Percentiles rank a stretch among this genome's conserved stretches.
These are phyloP conservation scores for Troilus luridus DNA, from an alignment of 2,888 invertebrate genomes.

Conservation along the genomic window DNA sequence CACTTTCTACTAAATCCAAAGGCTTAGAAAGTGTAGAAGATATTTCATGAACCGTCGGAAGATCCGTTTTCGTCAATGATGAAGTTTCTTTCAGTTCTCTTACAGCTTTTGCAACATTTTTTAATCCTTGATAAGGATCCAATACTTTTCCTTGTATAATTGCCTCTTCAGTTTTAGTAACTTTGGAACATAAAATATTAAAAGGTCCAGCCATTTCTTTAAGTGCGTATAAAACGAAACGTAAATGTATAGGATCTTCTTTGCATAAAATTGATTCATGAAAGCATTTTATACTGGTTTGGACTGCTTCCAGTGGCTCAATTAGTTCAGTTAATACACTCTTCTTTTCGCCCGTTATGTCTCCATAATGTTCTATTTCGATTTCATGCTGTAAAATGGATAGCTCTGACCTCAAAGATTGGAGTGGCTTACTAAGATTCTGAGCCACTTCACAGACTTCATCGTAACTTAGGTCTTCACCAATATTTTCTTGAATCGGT, in stretches of 20 bases:
- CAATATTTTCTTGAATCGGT: conserved; percentile 59
- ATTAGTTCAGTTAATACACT: conserved; percentile 62
- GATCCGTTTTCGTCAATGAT: conserved; percentile 60
- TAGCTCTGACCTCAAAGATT: conserved; percentile 65
- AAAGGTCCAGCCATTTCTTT: conserved; percentile 68
- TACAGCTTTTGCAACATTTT: conserved; percentile 65
- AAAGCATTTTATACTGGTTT: conserved; percentile 68
- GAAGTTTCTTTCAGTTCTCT: conserved; percentile 64
- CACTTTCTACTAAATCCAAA: conserved; percentile 63
- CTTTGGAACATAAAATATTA: conserved; percentile 64
- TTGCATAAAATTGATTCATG: conserved; percentile 67
- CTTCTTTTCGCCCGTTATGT: conserved; percentile 55
- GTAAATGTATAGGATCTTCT: conserved; percentile 65
- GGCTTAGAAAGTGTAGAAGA: conserved; percentile 63
- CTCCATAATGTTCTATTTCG: conserved; percentile 65
- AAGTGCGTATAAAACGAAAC: conserved; percentile 67
- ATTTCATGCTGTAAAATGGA: conserved; percentile 66
- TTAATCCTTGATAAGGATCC: conserved; percentile 65
- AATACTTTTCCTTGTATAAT: conserved; percentile 63
- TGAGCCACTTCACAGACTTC: conserved; percentile 62
- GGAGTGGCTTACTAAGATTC: conserved; percentile 66
- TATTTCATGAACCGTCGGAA: conserved; percentile 58
- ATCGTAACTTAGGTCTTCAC: conserved; percentile 60
- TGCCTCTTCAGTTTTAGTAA: conserved; percentile 65
- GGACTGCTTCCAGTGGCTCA: conserved; percentile 68